Evolutionary conservation across 1,140 invertebrate genomes (phyloP).

Genomic region (Hyposmocoma kahamanoa): DNA sequence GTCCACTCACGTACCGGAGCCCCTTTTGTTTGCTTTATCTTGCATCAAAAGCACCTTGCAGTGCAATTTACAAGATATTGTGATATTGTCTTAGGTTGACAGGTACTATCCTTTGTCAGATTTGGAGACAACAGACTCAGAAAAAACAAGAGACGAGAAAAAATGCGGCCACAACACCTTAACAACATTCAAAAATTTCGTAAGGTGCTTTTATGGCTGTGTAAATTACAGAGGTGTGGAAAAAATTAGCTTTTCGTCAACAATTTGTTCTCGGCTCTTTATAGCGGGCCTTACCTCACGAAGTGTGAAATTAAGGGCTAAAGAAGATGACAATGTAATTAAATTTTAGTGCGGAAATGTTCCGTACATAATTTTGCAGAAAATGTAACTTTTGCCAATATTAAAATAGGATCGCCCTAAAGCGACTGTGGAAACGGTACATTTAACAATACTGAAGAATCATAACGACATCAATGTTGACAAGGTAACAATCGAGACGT

Average conservation of each 20-base stretch:
- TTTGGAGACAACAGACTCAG: conserved; percentile 27
- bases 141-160: conserved; percentile 20
- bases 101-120: conserved; percentile 50
- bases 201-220: conserved; percentile 48
- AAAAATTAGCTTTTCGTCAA: conserved; percentile 27
- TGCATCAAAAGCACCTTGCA: conserved; percentile 46
- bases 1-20: conserved; percentile 44
- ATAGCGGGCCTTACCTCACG: too few relatives aligned
- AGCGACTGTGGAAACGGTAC: too few relatives aligned
- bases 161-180: conserved; percentile 28
- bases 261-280: conserved; percentile 27
- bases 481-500: too few relatives aligned
- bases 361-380: too few relatives aligned
- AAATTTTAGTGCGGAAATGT: too few relatives aligned
- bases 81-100: conserved; percentile 51
- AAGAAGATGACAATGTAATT: too few relatives aligned
- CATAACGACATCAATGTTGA: too few relatives aligned
- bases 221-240: conserved; percentile 23
- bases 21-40: conserved; percentile 29
- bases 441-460: too few relatives aligned
- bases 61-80: conserved; percentile 46
- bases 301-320: too few relatives aligned
- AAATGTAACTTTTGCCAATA: too few relatives aligned
- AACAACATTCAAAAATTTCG: conserved; percentile 26
- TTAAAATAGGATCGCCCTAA: too few relatives aligned